Conservation (phyloP, 2,113 vertebrate species). For the Spheniscus mendiculus region DNA sequence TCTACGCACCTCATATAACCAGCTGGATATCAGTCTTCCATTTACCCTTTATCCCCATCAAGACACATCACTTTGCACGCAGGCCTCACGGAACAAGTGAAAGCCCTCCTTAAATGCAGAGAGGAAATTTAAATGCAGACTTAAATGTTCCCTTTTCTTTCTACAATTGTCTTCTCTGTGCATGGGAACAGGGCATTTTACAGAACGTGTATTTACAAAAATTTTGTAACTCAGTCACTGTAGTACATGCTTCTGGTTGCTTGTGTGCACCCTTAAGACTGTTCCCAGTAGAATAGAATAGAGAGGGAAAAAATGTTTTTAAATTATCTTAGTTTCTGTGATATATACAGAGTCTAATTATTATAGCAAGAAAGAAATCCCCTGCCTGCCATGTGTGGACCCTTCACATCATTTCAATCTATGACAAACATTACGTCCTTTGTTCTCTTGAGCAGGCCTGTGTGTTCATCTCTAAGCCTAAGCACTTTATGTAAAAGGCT, state of each 20-base stretch:
- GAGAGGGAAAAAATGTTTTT: background rate
- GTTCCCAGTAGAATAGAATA: background rate
- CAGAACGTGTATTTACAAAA: background rate
- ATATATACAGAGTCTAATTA: background rate
- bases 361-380: background rate
- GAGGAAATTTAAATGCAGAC: background rate
- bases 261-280: background rate
- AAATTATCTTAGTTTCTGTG: slow-evolving; percentile 23
- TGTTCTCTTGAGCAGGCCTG: background rate
- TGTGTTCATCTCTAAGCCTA: slow-evolving; percentile 14
- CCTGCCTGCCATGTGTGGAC: background rate
- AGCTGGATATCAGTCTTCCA: background rate
- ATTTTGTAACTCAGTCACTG: background rate
- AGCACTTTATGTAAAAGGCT: slow-evolving; percentile 55
- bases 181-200: background rate
- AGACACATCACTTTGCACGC: background rate
- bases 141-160: background rate
- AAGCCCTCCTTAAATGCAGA: background rate
- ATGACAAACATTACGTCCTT: background rate
- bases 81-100: background rate
- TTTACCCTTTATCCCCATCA: background rate
- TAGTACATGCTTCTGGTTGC: background rate
- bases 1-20: background rate
- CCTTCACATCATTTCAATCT: background rate
- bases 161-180: background rate